Evolutionary conservation across 1,140 invertebrate species (phyloP).

Genomic region (Brachionus plicatilis): DNA sequence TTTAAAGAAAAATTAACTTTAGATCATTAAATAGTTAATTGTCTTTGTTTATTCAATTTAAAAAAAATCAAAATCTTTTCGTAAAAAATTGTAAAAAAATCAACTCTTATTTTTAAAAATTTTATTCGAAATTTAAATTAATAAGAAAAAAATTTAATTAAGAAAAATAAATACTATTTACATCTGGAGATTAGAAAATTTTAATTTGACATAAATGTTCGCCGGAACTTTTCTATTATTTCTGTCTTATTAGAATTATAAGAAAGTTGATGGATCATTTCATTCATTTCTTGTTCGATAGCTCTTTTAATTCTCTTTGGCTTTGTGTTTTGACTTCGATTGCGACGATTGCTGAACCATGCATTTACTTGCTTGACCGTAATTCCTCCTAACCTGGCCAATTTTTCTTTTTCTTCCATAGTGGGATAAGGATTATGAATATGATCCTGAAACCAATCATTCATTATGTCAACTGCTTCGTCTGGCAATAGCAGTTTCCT

Average conservation of each 20-base stretch:
- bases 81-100: too few relatives aligned
- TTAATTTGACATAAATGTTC: neutral
- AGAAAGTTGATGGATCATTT: neutral
- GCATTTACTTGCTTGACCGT: conserved; percentile 49
- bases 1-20: too few relatives aligned
- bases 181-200: neutral
- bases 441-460: conserved; percentile 47
- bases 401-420: conserved; percentile 47
- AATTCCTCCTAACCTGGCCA: conserved; percentile 48
- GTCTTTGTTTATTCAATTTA: too few relatives aligned
- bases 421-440: conserved; percentile 50
- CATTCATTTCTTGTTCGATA: conserved; percentile 26
- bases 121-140: too few relatives aligned
- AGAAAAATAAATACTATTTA: neutral
- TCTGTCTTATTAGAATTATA: neutral
- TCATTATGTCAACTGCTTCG: conserved; percentile 46
- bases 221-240: conserved; percentile 16
- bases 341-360: conserved; percentile 53
- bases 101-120: too few relatives aligned
- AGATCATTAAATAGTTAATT: too few relatives aligned
- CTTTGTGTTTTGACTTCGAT: conserved; percentile 51
- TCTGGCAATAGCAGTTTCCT: conserved; percentile 30
- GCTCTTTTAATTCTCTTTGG: conserved; percentile 45
- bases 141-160: too few relatives aligned
- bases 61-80: too few relatives aligned